phyloP scores from a whole-genome alignment of 2,113 vertebrate genomes.

The Caranx ignobilis region DNA sequence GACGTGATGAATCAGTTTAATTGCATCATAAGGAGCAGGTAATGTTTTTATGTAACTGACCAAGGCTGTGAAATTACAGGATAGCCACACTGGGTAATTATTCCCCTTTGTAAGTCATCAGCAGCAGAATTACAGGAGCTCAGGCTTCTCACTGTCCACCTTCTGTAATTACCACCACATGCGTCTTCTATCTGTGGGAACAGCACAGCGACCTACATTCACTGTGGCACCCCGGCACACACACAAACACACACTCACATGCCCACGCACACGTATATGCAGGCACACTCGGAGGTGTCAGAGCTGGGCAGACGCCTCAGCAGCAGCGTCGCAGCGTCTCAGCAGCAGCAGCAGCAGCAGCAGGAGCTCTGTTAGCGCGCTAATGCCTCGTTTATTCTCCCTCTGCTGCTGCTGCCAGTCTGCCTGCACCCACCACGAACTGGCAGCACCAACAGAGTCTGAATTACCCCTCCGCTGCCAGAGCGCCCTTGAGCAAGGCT shows the following conservation, averaged over 20 bases:
- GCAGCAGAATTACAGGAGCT: constrained; percentile 36
- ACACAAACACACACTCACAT: not conserved
- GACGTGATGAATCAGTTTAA: constrained; percentile 23
- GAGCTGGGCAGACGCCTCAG: constrained; percentile 56
- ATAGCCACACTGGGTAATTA: constrained; percentile 32
- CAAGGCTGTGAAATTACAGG: constrained; percentile 11
- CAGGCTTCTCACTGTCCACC: constrained; percentile 26
- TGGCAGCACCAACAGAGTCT: not conserved
- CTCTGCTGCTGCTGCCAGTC: constrained; percentile 21
- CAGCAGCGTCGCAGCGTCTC: constrained; percentile 47
- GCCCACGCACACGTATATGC: not conserved
- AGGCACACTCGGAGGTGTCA: constrained; percentile 41
- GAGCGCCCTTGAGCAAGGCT: constrained; percentile 2
- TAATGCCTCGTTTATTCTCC: constrained; percentile 46
- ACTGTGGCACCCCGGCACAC: constrained; percentile 15
- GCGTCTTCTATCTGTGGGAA: constrained; percentile 54
- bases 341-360: constrained; percentile 9
- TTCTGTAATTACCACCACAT: constrained; percentile 59
- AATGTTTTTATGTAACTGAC: constrained; percentile 25
- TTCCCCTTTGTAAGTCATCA: constrained; percentile 33
- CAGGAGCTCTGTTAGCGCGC: constrained; percentile 44
- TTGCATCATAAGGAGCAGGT: not conserved
- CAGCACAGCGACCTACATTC: constrained; percentile 58
- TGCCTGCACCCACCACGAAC: constrained; percentile 18
- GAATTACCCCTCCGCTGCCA: no score